phyloP scores from a whole-genome alignment of 2,113 vertebrate genomes.

The Oceanites oceanicus region DNA sequence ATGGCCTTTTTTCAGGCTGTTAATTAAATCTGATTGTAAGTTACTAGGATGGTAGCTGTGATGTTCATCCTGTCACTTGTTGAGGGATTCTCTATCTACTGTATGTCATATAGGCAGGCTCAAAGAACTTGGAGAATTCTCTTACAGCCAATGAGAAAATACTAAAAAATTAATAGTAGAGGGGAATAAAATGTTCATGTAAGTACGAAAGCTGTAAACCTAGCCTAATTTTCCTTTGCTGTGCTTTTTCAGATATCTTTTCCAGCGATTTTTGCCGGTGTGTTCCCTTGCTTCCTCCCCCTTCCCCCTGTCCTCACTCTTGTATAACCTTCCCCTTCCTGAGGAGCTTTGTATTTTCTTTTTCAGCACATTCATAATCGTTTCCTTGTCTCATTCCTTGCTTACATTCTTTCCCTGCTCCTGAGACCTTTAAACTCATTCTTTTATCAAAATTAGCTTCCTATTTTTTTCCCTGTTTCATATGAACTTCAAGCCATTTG shows the following conservation, averaged over 20 bases:
- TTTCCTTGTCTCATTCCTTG: neutral
- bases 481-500: neutral
- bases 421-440: neutral
- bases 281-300: neutral
- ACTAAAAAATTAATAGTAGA: neutral
- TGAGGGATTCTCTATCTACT: neutral
- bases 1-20: neutral
- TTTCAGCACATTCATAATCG: neutral
- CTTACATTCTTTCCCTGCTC: neutral
- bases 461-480: neutral
- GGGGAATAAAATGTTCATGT: neutral
- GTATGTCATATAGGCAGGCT: neutral
- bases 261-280: neutral
- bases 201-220: neutral
- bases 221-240: neutral
- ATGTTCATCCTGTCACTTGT: neutral
- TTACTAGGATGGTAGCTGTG: neutral
- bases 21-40: neutral
- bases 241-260: neutral
- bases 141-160: neutral
- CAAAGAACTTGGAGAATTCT: neutral
- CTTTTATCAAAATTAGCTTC: neutral
- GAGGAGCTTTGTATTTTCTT: neutral
- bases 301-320: neutral
- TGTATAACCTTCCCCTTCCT: neutral